Conservation (phyloP, 2,797 vertebrate species). For the Gila robusta region DNA sequence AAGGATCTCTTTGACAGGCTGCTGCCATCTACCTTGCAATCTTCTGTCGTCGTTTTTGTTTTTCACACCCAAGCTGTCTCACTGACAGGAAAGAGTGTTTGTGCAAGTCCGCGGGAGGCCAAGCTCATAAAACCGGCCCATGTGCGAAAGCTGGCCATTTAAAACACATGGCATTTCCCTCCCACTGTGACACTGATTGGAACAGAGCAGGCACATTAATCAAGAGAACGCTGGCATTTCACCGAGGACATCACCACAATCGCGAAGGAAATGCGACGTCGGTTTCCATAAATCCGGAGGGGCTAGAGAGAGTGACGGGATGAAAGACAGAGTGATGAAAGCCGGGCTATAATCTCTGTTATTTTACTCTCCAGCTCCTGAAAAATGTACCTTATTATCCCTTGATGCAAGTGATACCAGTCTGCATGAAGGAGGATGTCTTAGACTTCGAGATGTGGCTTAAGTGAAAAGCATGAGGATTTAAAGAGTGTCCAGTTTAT, state of each 20-base stretch:
- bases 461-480: conserved; percentile 60
- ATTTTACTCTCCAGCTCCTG: conserved; percentile 74
- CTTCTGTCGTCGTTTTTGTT: conserved; percentile 15
- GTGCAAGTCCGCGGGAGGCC: conserved; percentile 26
- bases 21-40: conserved; percentile 40
- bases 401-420: conserved; percentile 57
- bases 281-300: conserved; percentile 72
- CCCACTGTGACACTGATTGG: conserved; percentile 78
- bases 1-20: background rate
- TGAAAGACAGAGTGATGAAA: conserved; percentile 52
- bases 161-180: conserved; percentile 57
- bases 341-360: conserved; percentile 80
- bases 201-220: conserved; percentile 82
- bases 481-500: conserved; percentile 38
- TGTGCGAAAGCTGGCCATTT: conserved; percentile 55
- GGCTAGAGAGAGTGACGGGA: conserved; percentile 36
- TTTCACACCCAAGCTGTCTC: conserved; percentile 61
- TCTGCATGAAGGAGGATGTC: conserved; percentile 44
- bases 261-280: conserved; percentile 76
- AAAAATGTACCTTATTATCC: conserved; percentile 77
- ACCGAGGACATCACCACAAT: conserved; percentile 76
- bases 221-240: conserved; percentile 70
- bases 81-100: conserved; percentile 70
- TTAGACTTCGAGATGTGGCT: conserved; percentile 46
- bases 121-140: conserved; percentile 53